A percentile compares a stretch with the other conserved stretches of the same genome.
These are phyloP conservation scores for Bombus confusus DNA, from an alignment of 1,140 invertebrate species.

Conservation along the genomic window DNA sequence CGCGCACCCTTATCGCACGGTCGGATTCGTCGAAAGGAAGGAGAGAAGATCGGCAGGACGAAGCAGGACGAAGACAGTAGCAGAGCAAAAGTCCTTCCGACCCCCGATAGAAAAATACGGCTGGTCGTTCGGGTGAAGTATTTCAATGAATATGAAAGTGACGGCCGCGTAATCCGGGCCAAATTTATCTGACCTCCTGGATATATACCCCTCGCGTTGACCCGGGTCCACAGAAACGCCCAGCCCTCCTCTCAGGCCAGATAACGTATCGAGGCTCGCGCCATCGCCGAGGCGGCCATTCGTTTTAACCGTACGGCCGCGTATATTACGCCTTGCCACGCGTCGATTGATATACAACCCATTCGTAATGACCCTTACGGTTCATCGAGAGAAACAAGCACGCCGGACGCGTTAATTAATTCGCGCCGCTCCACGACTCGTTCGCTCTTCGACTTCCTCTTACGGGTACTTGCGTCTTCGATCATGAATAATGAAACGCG, in stretches of 20 bases:
- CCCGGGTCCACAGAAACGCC: slow-evolving; percentile 53
- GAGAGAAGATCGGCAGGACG: background rate
- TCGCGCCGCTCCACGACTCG: background rate
- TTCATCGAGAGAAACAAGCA: slow-evolving; percentile 40
- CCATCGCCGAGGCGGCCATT: slow-evolving; percentile 61
- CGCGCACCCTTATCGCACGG: slow-evolving; percentile 29
- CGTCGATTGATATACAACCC: slow-evolving; percentile 65
- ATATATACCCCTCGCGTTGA: slow-evolving; percentile 61
- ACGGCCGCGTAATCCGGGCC: slow-evolving; percentile 73
- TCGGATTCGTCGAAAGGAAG: slow-evolving; percentile 17
- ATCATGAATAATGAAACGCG: too few relatives aligned
- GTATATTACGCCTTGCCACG: slow-evolving; percentile 67
- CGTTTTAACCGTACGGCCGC: slow-evolving; percentile 54
- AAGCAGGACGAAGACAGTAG: slow-evolving; percentile 21
- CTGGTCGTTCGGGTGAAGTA: slow-evolving; percentile 72
- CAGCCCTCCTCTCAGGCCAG: slow-evolving; percentile 47
- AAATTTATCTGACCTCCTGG: slow-evolving; percentile 75
- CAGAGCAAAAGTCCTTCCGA: slow-evolving; percentile 28
- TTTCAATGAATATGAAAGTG: slow-evolving; percentile 79
- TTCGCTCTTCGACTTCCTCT: too few relatives aligned
- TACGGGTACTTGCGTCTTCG: too few relatives aligned
- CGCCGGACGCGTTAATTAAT: slow-evolving; percentile 60
- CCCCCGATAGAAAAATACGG: slow-evolving; percentile 70
- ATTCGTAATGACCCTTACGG: slow-evolving; percentile 62
- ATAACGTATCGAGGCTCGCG: slow-evolving; percentile 74